Evolutionary conservation across 2,797 vertebrate genomes (phyloP).

Genomic region (Lepilemur ruficaudatus): DNA sequence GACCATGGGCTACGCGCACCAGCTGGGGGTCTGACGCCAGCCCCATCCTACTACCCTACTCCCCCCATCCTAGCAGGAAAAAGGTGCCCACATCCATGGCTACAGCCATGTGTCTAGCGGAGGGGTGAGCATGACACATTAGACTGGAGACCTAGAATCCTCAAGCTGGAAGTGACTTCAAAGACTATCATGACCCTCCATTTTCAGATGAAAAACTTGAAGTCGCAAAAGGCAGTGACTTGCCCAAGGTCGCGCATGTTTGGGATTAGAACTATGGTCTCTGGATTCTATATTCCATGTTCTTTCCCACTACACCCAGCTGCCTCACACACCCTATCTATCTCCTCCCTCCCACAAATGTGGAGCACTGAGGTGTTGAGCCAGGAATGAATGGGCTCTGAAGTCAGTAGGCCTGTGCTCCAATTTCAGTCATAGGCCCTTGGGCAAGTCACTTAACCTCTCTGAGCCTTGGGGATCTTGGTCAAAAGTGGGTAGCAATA

Average conservation of each 20-base stretch:
- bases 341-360: background rate
- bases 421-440: background rate
- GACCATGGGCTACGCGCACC: background rate
- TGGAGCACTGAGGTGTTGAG: background rate
- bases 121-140: background rate
- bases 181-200: constrained; percentile 31
- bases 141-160: background rate
- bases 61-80: background rate
- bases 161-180: constrained; percentile 11
- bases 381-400: background rate
- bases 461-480: background rate
- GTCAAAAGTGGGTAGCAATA: background rate
- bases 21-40: constrained; percentile 3
- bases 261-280: background rate
- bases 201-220: constrained; percentile 39
- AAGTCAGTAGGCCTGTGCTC: background rate
- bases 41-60: background rate
- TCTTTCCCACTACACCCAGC: background rate
- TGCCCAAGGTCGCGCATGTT: background rate
- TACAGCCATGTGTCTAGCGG: background rate
- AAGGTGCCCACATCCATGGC: background rate
- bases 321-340: background rate
- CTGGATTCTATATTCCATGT: background rate
- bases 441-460: background rate
- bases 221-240: constrained; percentile 15